phyloP scores from a whole-genome alignment of 1,140 invertebrate species.

The Plutomurus gul region DNA sequence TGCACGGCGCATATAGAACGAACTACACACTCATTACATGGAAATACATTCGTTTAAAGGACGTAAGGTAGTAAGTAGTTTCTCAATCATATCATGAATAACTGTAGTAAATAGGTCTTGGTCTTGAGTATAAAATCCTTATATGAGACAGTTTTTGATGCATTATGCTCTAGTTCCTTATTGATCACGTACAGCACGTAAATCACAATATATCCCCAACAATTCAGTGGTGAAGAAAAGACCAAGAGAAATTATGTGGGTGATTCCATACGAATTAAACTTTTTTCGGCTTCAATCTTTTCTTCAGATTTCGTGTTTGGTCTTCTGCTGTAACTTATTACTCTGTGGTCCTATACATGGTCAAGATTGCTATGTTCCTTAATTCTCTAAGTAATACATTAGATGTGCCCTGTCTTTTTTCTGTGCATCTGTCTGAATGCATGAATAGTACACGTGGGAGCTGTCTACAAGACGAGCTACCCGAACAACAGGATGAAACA shows the following conservation, averaged over 20 bases:
- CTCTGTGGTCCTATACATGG: no score
- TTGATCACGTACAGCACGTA: not conserved
- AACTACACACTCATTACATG: not conserved
- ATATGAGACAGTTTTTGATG: not conserved
- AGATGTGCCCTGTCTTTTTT: not conserved
- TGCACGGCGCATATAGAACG: no score
- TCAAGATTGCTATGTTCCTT: not conserved
- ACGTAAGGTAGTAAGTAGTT: no score
- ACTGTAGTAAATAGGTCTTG: not conserved
- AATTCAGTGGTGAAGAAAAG: not conserved
- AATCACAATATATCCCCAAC: not conserved
- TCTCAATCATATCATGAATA: no score
- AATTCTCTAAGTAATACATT: not conserved
- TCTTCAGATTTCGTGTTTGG: not conserved
- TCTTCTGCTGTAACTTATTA: not conserved
- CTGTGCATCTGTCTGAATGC: not conserved
- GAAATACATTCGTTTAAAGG: not conserved
- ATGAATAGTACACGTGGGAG: no score
- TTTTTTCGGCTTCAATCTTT: not conserved
- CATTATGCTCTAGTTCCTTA: slow-evolving; percentile 9
- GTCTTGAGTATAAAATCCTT: not conserved
- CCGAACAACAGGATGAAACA: no score
- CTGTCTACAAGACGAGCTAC: no score
- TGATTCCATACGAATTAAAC: no score
- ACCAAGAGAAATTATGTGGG: no score